Percentiles rank a stretch among this genome's conserved stretches.
phyloP scores from a whole-genome alignment of 2,888 invertebrate species.

The Galeopsomyia nigrocyanea region DNA sequence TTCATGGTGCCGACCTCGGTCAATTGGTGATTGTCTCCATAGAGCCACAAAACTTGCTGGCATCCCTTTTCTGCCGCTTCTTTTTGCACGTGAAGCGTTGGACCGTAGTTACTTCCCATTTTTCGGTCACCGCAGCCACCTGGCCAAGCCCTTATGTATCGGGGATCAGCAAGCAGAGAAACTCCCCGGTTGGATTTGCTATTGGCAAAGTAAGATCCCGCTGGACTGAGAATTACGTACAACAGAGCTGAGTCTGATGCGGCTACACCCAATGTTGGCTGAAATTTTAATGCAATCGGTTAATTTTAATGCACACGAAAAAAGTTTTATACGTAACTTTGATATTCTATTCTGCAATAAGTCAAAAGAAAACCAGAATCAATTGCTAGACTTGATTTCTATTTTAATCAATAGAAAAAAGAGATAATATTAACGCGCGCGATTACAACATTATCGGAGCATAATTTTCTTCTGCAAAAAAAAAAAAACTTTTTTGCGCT shows the following conservation, averaged over 20 bases:
- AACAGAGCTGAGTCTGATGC: constrained; percentile 89
- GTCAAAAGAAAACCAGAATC: too few relatives aligned
- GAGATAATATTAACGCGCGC: too few relatives aligned
- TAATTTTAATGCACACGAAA: too few relatives aligned
- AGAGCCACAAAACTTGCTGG: constrained; percentile 97
- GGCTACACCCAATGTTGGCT: constrained; percentile 94
- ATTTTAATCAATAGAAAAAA: too few relatives aligned
- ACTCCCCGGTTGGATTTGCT: constrained; percentile 77
- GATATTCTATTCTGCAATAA: too few relatives aligned
- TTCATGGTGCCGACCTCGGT: constrained; percentile 99
- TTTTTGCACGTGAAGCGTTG: constrained; percentile 87
- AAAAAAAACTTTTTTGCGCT: too few relatives aligned
- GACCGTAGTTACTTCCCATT: constrained; percentile 95
- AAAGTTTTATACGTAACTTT: background rate
- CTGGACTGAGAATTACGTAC: constrained; percentile 93
- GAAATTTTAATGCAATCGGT: constrained; percentile 51
- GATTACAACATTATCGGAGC: too few relatives aligned
- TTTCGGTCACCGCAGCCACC: constrained; percentile 95
- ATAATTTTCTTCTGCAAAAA: too few relatives aligned
- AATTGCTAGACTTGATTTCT: too few relatives aligned
- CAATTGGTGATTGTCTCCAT: constrained; percentile 90
- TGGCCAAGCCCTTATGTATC: constrained; percentile 89
- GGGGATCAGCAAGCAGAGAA: constrained; percentile 92
- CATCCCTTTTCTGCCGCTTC: constrained; percentile 82
- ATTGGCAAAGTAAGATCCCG: constrained; percentile 90